Evolutionary conservation across 2,888 invertebrate species (phyloP).

Genomic region (Andrena praecox): DNA sequence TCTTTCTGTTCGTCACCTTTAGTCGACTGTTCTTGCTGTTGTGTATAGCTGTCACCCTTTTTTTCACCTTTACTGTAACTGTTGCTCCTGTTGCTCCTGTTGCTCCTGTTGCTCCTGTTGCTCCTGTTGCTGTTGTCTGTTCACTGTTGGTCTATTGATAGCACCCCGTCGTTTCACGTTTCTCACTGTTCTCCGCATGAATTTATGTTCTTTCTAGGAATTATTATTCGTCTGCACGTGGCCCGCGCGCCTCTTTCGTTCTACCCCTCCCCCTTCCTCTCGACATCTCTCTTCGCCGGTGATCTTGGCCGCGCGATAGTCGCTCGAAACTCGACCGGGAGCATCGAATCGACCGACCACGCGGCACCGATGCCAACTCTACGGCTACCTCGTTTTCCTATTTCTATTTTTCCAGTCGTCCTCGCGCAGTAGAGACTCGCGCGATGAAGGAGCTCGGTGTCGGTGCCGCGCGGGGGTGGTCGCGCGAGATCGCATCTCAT

Average conservation of each 20-base stretch:
- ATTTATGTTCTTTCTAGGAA: conserved; percentile 16
- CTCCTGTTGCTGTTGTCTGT: conserved; percentile 1
- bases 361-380: conserved; percentile 1
- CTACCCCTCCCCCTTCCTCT: conserved; percentile 52
- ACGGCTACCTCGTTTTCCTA: neutral
- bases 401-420: neutral
- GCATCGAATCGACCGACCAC: neutral
- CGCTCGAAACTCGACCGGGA: neutral
- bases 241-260: conserved; percentile 61
- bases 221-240: conserved; percentile 39
- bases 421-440: neutral
- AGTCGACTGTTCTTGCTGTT: conserved; percentile 34
- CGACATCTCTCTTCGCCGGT: conserved; percentile 46
- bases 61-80: conserved; percentile 14
- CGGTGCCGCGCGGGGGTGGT: neutral
- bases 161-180: conserved; percentile 29
- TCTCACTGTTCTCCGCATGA: conserved; percentile 34
- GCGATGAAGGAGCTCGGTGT: conserved; percentile 3
- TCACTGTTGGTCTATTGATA: conserved; percentile 20
- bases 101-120: conserved; percentile 11
- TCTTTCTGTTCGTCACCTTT: conserved; percentile 28
- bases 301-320: conserved; percentile 22
- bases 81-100: conserved; percentile 10
- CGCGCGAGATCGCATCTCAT: conserved; percentile 22
- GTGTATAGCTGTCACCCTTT: conserved; percentile 39